These are phyloP conservation scores for Rallus limicola DNA, from an alignment of 2,113 vertebrate species.

Conservation along the genomic window DNA sequence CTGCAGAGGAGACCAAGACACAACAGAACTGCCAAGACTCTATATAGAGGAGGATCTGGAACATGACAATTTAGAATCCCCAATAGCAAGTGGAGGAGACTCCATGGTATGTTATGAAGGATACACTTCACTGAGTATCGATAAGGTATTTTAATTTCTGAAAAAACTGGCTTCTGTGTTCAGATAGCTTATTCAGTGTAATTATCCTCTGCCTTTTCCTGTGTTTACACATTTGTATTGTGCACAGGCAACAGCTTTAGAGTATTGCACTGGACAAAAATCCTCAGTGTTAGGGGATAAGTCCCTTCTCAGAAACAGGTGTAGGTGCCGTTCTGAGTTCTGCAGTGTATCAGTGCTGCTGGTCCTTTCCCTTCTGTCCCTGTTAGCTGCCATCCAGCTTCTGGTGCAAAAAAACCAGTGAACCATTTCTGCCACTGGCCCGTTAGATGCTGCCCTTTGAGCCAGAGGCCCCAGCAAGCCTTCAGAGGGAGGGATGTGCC, in stretches of 20 bases:
- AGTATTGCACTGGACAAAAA: background rate
- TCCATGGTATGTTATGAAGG: slow-evolving; percentile 68
- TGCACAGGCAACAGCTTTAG: background rate
- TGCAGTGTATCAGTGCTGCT: background rate
- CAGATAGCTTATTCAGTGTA: background rate
- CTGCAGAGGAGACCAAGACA: slow-evolving; percentile 5
- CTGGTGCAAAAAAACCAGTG: background rate
- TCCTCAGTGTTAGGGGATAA: background rate
- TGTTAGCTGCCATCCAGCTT: background rate
- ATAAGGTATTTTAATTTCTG: slow-evolving; percentile 80
- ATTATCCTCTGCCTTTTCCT: background rate
- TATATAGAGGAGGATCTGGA: slow-evolving; percentile 84
- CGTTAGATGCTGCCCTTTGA: background rate
- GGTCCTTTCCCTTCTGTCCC: background rate
- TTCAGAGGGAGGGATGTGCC: background rate
- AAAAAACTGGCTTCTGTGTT: slow-evolving; percentile 4
- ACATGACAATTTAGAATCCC: slow-evolving; percentile 17
- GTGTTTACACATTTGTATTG: background rate
- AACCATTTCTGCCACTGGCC: background rate
- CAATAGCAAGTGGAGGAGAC: slow-evolving; percentile 42
- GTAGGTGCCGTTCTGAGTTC: background rate
- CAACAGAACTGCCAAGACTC: slow-evolving; percentile 72
- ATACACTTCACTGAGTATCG: slow-evolving; percentile 38
- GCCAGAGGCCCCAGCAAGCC: background rate
- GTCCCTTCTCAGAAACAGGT: background rate